Percentiles rank a stretch among this genome's conserved stretches.
Evolutionary conservation across 2,797 vertebrate genomes (phyloP).

Genomic region (Takifugu rubripes): DNA sequence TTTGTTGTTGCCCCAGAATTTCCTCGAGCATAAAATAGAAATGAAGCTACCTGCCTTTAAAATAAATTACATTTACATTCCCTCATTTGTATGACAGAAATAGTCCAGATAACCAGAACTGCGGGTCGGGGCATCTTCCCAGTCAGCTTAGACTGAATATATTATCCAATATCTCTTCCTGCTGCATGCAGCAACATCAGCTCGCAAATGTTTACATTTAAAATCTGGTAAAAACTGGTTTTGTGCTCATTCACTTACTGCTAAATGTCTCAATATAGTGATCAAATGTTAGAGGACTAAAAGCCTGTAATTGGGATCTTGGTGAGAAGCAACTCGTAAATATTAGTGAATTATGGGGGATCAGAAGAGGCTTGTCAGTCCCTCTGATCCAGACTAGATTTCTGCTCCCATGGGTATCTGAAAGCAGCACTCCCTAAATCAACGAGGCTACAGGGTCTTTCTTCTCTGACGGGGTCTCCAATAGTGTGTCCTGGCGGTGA

Average conservation of each 20-base stretch:
- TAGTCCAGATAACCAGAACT: conserved; percentile 3
- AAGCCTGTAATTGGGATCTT: background rate
- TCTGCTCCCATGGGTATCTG: too few species aligned
- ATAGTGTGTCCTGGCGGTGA: too few species aligned
- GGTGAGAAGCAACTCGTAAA: too few species aligned
- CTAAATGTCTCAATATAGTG: too few species aligned
- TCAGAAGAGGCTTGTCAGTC: too few species aligned
- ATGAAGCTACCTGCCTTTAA: conserved; percentile 15
- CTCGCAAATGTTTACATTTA: background rate
- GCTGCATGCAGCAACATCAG: background rate
- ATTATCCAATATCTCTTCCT: background rate
- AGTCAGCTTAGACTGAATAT: conserved; percentile 1
- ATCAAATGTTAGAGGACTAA: background rate
- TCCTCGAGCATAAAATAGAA: conserved; percentile 6
- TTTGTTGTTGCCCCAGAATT: background rate
- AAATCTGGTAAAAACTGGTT: background rate
- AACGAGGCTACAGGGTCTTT: too few species aligned
- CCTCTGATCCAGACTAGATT: too few species aligned
- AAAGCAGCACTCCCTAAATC: too few species aligned
- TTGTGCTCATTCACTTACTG: too few species aligned
- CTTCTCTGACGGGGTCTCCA: too few species aligned
- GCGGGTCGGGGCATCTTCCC: conserved; percentile 5
- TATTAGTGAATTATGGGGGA: too few species aligned
- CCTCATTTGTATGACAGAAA: conserved; percentile 25
- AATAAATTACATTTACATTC: conserved; percentile 10